phyloP scores from a whole-genome alignment of 2,888 invertebrate genomes.

The Drosophila infuscata region DNA sequence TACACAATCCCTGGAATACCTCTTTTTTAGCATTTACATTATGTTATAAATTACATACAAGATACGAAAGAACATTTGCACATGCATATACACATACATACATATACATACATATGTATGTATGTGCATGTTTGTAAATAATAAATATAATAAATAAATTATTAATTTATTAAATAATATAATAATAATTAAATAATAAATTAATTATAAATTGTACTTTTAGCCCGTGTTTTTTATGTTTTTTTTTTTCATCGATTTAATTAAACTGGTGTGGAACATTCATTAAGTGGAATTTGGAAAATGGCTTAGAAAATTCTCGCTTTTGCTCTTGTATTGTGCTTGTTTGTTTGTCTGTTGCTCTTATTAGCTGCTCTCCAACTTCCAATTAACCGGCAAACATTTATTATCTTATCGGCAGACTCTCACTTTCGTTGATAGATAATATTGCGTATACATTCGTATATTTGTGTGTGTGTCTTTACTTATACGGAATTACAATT shows the following conservation, averaged over 20 bases:
- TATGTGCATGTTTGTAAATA: background rate
- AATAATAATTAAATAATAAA: too few relatives aligned
- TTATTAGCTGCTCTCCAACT: slow-evolving; percentile 4
- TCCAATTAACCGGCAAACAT: background rate
- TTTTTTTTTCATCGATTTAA: too few relatives aligned
- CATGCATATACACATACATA: too few relatives aligned
- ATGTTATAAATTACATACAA: background rate
- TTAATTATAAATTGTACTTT: too few relatives aligned
- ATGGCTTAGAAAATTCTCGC: background rate
- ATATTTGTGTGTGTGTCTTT: slow-evolving; percentile 9
- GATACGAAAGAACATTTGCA: too few relatives aligned
- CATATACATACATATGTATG: too few relatives aligned
- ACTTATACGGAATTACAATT: background rate
- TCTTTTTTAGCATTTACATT: background rate
- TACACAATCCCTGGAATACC: background rate
- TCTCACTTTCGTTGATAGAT: slow-evolving; percentile 60
- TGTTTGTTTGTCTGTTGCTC: slow-evolving; percentile 2
- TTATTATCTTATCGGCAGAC: slow-evolving; percentile 30
- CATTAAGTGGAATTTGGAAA: slow-evolving; percentile 1
- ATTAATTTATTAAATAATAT: too few relatives aligned
- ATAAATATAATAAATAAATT: too few relatives aligned
- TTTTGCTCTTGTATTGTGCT: background rate
- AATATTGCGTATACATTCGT: slow-evolving; percentile 29
- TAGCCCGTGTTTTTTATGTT: too few relatives aligned
- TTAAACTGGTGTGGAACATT: background rate